Base-by-base conservation (phyloP, 2,797 vertebrate genomes). In the Gymnoscopelus microlampas region DNA sequence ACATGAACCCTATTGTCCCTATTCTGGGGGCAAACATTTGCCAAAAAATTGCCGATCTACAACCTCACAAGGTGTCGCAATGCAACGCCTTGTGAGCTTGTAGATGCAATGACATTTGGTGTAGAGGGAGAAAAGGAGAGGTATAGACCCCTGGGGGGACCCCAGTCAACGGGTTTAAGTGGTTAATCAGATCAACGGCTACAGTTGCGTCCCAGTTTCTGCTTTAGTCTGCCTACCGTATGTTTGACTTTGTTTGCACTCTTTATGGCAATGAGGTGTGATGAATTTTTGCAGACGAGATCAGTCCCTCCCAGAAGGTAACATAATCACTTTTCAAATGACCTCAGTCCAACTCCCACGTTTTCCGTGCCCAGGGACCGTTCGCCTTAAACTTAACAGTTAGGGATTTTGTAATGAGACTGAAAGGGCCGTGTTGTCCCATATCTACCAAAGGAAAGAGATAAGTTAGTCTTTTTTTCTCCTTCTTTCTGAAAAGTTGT, bases 381-480 rank as follows among this genome's bases (percentile, higher is more conserved):
- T 62, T 57, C 19, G 50, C 80, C 77, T 84, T 79, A 81, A 79
- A 77, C 57, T n/a, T 14, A 71, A 67, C 11, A 29, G 53, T 73
- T 71, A 6, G 29, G 12, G 44, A 68, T 24, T 15, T 55, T 61
- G 74, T 71, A 77, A 74, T 81, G 74, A 74, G 44, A 1, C n/a
- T 12, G 10, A 29, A 13, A 54, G 10, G 56, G 49, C 24, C 57
- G 11, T 19, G 24, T 61, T 49, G 24, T 32, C 35, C 19, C 9
- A 15, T 66, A 72, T 68, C 68, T 76, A 87, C 86, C 83, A 91
- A 91, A 90, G 78, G 77, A 78, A 78, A 67, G 2, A 29, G 44
- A 5, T 53, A 10, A 19, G 53, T 61, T 47, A 48, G 35, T 66
- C n/a, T 54, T n/a, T 55, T 24, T 70, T 73, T 59, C 39, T 7